These are phyloP conservation scores for Odontomachus brunneus DNA, from an alignment of 1,140 invertebrate genomes.

Conservation along the genomic window DNA sequence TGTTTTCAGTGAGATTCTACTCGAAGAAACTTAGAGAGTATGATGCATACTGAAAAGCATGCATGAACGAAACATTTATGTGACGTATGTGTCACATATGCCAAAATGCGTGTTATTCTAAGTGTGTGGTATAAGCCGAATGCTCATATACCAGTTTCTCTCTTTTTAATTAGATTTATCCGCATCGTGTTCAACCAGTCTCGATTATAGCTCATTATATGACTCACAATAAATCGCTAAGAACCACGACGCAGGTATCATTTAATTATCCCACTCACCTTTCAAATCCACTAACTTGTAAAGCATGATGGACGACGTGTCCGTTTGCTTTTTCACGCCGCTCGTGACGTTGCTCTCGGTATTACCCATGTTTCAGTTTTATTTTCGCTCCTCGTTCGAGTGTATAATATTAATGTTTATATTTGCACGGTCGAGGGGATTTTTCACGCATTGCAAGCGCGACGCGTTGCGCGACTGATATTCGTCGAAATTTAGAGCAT, in stretches of 20 bases:
- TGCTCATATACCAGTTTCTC: too few relatives aligned
- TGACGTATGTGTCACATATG: too few relatives aligned
- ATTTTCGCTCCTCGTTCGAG: not conserved
- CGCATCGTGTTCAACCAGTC: too few relatives aligned
- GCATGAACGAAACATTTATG: too few relatives aligned
- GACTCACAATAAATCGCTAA: too few relatives aligned
- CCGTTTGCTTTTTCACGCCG: slow-evolving; percentile 96
- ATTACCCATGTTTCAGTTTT: slow-evolving; percentile 91
- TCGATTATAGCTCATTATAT: not conserved
- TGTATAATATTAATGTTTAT: slow-evolving; percentile 9
- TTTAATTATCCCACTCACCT: slow-evolving; percentile 86
- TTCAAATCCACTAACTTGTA: slow-evolving; percentile 95
- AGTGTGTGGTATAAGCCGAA: too few relatives aligned
- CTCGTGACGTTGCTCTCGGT: slow-evolving; percentile 96
- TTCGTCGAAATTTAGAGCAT: slow-evolving; percentile 8
- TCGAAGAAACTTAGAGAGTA: too few relatives aligned
- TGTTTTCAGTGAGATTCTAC: too few relatives aligned
- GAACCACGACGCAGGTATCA: too few relatives aligned
- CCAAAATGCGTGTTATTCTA: too few relatives aligned
- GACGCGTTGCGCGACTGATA: not conserved
- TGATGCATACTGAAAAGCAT: too few relatives aligned
- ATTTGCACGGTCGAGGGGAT: not conserved
- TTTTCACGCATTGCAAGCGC: not conserved
- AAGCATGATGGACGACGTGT: slow-evolving; percentile 91
- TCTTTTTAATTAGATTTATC: too few relatives aligned